Percentiles rank a stretch among this genome's conserved stretches.
These are phyloP conservation scores for Carassius auratus DNA, from an alignment of 2,113 vertebrate species.

Conservation along the genomic window DNA sequence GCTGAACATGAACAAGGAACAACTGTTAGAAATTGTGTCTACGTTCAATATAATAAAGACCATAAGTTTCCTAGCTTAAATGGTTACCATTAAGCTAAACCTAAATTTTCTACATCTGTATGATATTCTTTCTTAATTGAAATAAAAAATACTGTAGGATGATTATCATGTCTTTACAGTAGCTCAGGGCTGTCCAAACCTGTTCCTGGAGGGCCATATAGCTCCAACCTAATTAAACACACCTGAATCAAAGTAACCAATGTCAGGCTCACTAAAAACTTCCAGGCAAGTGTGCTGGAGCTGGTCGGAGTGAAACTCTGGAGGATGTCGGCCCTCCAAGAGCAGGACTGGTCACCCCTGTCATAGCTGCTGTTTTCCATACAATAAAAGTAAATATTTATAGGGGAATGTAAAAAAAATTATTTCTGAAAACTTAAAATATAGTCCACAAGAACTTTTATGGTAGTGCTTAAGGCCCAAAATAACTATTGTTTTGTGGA, in stretches of 20 bases:
- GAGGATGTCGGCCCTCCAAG: neutral
- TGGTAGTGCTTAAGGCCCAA: neutral
- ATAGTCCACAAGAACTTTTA: neutral
- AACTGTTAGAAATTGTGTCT: neutral
- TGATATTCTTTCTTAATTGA: neutral
- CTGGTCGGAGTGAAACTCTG: no score
- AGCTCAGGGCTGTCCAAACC: neutral
- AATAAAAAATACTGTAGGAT: neutral
- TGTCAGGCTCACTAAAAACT: neutral
- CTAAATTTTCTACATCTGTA: neutral
- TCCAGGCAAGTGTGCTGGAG: neutral
- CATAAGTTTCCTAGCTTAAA: neutral
- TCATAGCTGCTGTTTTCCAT: neutral
- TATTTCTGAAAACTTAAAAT: neutral
- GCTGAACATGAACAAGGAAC: neutral
- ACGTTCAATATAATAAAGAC: neutral
- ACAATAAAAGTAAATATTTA: neutral
- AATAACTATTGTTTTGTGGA: neutral
- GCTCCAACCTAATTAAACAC: neutral
- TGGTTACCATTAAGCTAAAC: neutral
- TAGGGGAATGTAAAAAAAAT: neutral
- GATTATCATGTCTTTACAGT: neutral
- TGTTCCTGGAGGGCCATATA: neutral
- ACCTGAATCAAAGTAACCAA: neutral
- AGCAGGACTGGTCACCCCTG: neutral